A percentile compares a stretch with the other conserved stretches of the same genome.
These are phyloP conservation scores for Lates calcarifer DNA, from an alignment of 2,113 vertebrate genomes.

Conservation along the genomic window DNA sequence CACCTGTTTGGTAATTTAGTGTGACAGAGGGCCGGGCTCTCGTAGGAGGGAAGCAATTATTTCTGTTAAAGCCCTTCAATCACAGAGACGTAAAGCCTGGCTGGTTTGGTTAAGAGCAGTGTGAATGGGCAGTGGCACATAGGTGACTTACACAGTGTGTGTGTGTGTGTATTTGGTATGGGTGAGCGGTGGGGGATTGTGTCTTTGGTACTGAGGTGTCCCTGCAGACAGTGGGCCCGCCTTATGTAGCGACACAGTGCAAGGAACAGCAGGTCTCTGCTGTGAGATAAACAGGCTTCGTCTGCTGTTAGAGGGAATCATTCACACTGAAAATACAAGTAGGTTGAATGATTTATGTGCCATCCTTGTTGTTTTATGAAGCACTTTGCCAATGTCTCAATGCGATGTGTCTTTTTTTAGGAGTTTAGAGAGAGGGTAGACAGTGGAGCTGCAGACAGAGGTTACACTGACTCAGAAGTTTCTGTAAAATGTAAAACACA, in stretches of 20 bases:
- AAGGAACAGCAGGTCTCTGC: not conserved
- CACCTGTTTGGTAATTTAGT: constrained; percentile 42
- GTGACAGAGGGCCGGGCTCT: constrained; percentile 25
- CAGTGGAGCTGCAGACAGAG: not conserved
- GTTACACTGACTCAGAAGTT: not conserved
- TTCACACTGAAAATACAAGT: constrained; percentile 19
- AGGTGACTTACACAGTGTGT: not conserved
- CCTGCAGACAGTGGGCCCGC: not conserved
- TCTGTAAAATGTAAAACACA: too few relatives aligned
- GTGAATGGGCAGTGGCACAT: not conserved
- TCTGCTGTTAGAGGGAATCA: constrained; percentile 10
- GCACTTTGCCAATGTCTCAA: constrained; percentile 20
- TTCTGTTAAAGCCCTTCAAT: constrained; percentile 47
- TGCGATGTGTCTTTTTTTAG: constrained; percentile 1
- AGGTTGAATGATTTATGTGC: constrained; percentile 32
- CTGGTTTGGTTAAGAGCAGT: constrained; percentile 27
- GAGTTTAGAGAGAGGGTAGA: not conserved
- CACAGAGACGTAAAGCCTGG: constrained; percentile 22
- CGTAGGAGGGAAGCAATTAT: constrained; percentile 27
- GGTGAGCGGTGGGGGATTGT: not conserved
- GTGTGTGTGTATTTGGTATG: not conserved
- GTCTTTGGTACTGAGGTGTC: not conserved
- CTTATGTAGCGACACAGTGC: not conserved
- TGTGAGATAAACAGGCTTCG: not conserved
- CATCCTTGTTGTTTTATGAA: constrained; percentile 1